A percentile compares a stretch with the other conserved stretches of the same genome.
phyloP scores from a whole-genome alignment of 2,113 vertebrate species.

The Nannobrachium achirus region DNA sequence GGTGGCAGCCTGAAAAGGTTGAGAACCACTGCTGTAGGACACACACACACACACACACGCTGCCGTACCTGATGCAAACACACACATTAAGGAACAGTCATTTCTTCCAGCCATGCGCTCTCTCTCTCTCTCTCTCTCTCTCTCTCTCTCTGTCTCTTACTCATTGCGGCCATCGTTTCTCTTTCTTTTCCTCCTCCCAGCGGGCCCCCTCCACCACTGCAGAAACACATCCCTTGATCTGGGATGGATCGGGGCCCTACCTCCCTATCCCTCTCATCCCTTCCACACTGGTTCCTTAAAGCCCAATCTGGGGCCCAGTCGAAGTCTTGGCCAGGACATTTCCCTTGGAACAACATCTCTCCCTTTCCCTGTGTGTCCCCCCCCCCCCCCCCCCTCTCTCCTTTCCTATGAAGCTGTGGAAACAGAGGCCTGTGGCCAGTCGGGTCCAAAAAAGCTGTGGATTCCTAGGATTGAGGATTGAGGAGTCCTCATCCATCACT shows the following conservation, averaged over 20 bases:
- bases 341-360: conserved; percentile 53
- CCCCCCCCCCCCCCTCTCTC: conserved; percentile 63
- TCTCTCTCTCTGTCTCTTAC: conserved; percentile 33
- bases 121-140: conserved; percentile 25
- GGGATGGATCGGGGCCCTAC: conserved; percentile 45
- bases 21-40: too few species aligned
- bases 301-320: conserved; percentile 50
- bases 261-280: conserved; percentile 28
- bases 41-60: not conserved
- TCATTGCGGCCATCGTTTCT: conserved; percentile 43
- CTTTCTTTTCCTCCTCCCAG: conserved; percentile 47
- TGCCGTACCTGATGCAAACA: conserved; percentile 8
- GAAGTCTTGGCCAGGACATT: conserved; percentile 55
- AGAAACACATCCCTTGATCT: conserved; percentile 43
- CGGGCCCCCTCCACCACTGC: conserved; percentile 31
- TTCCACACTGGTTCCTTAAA: conserved; percentile 46
- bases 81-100: conserved; percentile 8
- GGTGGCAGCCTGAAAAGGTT: too few species aligned
- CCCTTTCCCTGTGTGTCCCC: conserved; percentile 20
- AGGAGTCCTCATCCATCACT: conserved; percentile 50
- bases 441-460: conserved; percentile 50
- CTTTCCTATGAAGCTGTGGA: conserved; percentile 76
- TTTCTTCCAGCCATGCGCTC: conserved; percentile 37
- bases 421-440: conserved; percentile 57
- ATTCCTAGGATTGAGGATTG: conserved; percentile 44